These are phyloP conservation scores for Acanthisitta chloris DNA, from an alignment of 2,113 vertebrate species.

Conservation along the genomic window DNA sequence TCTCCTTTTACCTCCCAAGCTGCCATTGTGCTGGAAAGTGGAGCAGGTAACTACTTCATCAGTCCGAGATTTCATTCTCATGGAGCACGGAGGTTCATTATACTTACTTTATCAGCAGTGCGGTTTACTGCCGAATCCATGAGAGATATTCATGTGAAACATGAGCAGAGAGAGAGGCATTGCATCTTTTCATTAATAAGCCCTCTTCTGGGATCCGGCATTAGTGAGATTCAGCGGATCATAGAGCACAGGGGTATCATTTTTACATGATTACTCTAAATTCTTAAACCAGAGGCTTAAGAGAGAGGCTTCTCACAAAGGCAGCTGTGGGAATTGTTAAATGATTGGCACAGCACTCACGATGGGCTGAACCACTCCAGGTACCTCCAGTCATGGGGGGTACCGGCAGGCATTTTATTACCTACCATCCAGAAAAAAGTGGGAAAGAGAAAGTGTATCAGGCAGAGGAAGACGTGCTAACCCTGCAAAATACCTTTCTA, in stretches of 20 bases:
- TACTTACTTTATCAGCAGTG: constrained; percentile 76
- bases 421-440: neutral
- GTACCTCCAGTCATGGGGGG: constrained; percentile 62
- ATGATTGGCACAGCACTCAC: constrained; percentile 82
- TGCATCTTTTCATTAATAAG: constrained; percentile 85
- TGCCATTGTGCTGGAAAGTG: constrained; percentile 1
- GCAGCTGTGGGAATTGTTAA: constrained; percentile 87
- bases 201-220: constrained; percentile 83
- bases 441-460: neutral
- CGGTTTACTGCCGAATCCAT: constrained; percentile 82
- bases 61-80: constrained; percentile 45
- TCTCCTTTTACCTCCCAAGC: neutral
- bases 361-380: constrained; percentile 71
- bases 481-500: constrained; percentile 1
- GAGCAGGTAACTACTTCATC: constrained; percentile 48
- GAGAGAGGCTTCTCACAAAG: constrained; percentile 84
- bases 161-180: constrained; percentile 77
- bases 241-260: constrained; percentile 85
- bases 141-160: constrained; percentile 81
- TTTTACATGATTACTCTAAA: constrained; percentile 92
- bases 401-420: constrained; percentile 55
- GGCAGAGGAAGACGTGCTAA: neutral
- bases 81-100: constrained; percentile 75
- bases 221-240: constrained; percentile 83
- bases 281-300: constrained; percentile 89